Evolutionary conservation across 2,113 vertebrate species (phyloP), one percentile per base, ranked within the genome.

Genomic region (Etia nguti): DNA sequence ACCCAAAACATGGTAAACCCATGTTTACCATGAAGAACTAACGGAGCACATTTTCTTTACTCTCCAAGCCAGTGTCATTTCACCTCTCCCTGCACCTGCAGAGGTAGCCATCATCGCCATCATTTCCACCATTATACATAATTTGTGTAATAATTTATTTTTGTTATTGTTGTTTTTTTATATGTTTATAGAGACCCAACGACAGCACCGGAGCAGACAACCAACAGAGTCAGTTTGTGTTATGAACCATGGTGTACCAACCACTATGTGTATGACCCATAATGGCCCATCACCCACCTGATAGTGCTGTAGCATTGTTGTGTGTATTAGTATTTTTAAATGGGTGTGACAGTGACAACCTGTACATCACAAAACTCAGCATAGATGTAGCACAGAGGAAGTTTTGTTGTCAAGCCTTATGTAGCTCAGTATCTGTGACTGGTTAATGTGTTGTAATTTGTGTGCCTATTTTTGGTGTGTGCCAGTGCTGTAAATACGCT

Each of bases 171-270:
- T 94, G 93, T 92, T 93, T 92, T 94, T 93, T 94, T 95, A 92
- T 95, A 95, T 95, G 93, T 96, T 95, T 94, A 90, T 96, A 96
- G 95, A 96, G 94, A 95, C 91, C 93, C 95, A 96, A 93, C 93
- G 94, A 95, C 94, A 94, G 91, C 94, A 94, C 86, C 94, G 95
- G 95, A 95, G 94, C 94, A 95, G 95, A 96, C 94, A 92, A 94
- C 94, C 95, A 93, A 93, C 96, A 94, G 95, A 97, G 89, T 97
- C 96, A 95, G 96, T 97, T 94, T 97, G 96, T 97, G 96, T 97
- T 94, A 96, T 97, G 96, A 97, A 96, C 96, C 95, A 95, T 95
- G 96, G 96, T 96, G 96, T 97, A 85, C 96, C 96, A 87, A 97
- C 96, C 95, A 97, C 96, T 94, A 93, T 97, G 95, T 97, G 96